Conservation (phyloP, 1,140 invertebrate genomes). For the Streblospio benedicti region DNA sequence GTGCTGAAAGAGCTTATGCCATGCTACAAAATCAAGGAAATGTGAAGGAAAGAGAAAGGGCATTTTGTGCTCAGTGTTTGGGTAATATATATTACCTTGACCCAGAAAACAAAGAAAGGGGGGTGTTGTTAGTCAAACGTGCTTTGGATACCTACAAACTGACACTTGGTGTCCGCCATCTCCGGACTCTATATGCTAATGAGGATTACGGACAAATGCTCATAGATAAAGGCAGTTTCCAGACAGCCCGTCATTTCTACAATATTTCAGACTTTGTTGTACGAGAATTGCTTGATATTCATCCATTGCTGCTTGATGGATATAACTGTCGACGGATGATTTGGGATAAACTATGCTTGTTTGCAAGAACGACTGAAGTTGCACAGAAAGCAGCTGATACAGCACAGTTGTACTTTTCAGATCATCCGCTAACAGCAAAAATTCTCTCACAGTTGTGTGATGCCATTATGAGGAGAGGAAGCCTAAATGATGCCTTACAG, state of each 20-base stretch:
- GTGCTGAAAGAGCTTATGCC: too few relatives aligned
- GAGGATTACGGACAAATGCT: slow-evolving; percentile 13
- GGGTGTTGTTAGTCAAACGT: slow-evolving; percentile 1
- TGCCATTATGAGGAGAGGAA: slow-evolving; percentile 7
- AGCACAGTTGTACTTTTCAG: neutral
- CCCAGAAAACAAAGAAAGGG: neutral
- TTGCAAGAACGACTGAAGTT: slow-evolving; percentile 1
- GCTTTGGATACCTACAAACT: slow-evolving; percentile 7
- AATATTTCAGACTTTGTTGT: slow-evolving; percentile 10
- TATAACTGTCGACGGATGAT: slow-evolving; percentile 8
- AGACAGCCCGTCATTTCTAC: slow-evolving; percentile 14
- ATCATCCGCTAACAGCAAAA: slow-evolving; percentile 9
- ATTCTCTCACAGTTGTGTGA: slow-evolving; percentile 8
- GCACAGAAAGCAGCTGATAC: slow-evolving; percentile 3
- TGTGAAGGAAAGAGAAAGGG: too few relatives aligned
- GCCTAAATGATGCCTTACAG: slow-evolving; percentile 3
- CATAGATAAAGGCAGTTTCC: neutral
- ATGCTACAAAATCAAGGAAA: too few relatives aligned
- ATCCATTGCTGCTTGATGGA: slow-evolving; percentile 7
- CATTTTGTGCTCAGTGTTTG: slow-evolving; percentile 9
- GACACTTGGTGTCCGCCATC: neutral
- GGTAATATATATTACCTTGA: slow-evolving; percentile 6
- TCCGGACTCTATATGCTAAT: slow-evolving; percentile 5
- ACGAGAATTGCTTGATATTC: slow-evolving; percentile 1
- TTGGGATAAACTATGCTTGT: slow-evolving; percentile 13